phyloP scores from a whole-genome alignment of 2,888 invertebrate species.

The Orthosia gothica region DNA sequence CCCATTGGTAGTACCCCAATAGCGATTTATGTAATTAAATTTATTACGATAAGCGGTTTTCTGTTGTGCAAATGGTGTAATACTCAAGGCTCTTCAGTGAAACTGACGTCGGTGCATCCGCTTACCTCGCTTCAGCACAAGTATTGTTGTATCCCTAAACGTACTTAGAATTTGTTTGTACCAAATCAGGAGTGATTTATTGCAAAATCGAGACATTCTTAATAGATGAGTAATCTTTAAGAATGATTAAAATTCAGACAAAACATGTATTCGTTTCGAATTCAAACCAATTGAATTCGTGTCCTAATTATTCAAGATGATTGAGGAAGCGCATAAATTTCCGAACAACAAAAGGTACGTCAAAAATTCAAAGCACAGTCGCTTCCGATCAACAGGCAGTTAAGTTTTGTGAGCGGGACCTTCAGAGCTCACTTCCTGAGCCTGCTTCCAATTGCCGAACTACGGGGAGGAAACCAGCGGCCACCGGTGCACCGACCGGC shows the following conservation, averaged over 20 bases:
- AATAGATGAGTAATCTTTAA: conserved; percentile 33
- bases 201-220: conserved; percentile 17
- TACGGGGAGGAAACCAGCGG: conserved; percentile 86
- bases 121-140: conserved; percentile 77
- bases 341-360: conserved; percentile 80
- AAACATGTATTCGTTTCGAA: conserved; percentile 32
- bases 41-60: conserved; percentile 58
- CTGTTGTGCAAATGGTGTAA: conserved; percentile 78
- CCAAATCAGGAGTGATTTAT: conserved; percentile 4
- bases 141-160: conserved; percentile 71
- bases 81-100: conserved; percentile 83
- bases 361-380: conserved; percentile 88
- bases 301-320: conserved; percentile 77
- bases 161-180: conserved; percentile 36
- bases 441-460: conserved; percentile 82
- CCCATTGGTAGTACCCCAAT: conserved; percentile 48
- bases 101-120: conserved; percentile 82
- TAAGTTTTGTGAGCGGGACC: conserved; percentile 85
- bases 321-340: conserved; percentile 79
- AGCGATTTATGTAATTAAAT: conserved; percentile 48
- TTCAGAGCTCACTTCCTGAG: conserved; percentile 88
- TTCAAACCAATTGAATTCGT: conserved; percentile 52
- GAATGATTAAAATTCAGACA: conserved; percentile 31
- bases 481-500: conserved; percentile 89
- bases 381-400: conserved; percentile 86